A percentile compares a stretch with the other conserved stretches of the same genome.
phyloP scores from a whole-genome alignment of 2,113 vertebrate species.

The Thinocorus orbignyianus region DNA sequence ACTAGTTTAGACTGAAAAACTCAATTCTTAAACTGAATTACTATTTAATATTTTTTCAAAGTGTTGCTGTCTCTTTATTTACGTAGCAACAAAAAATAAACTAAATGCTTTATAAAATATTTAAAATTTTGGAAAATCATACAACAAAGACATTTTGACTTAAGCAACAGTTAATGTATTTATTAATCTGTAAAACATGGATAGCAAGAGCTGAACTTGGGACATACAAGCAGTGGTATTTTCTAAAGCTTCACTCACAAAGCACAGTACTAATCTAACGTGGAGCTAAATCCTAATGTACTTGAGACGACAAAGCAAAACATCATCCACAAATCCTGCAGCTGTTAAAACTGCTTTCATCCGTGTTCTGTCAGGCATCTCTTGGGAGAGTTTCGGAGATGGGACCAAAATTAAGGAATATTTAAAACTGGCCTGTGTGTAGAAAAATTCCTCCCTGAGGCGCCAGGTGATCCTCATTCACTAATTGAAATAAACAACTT shows the following conservation, averaged over 20 bases:
- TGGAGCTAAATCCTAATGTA: neutral
- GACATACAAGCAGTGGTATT: neutral
- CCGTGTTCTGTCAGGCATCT: neutral
- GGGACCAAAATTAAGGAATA: neutral
- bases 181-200: neutral
- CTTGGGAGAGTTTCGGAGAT: neutral
- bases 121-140: neutral
- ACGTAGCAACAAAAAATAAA: neutral
- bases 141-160: neutral
- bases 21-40: neutral
- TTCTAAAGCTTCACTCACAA: neutral
- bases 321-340: neutral
- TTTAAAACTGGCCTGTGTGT: neutral
- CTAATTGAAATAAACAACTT: neutral
- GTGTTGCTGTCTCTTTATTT: neutral
- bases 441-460: neutral
- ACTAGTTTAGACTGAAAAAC: neutral
- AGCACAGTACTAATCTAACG: neutral
- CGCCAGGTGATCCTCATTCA: neutral
- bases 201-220: neutral
- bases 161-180: neutral
- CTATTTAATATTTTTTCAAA: neutral
- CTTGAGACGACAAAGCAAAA: neutral
- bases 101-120: slow-evolving; percentile 17
- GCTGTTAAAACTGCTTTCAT: neutral